A percentile compares a stretch with the other conserved stretches of the same genome.
Conservation (phyloP, 2,888 invertebrate genomes). For the Malachius bipustulatus region DNA sequence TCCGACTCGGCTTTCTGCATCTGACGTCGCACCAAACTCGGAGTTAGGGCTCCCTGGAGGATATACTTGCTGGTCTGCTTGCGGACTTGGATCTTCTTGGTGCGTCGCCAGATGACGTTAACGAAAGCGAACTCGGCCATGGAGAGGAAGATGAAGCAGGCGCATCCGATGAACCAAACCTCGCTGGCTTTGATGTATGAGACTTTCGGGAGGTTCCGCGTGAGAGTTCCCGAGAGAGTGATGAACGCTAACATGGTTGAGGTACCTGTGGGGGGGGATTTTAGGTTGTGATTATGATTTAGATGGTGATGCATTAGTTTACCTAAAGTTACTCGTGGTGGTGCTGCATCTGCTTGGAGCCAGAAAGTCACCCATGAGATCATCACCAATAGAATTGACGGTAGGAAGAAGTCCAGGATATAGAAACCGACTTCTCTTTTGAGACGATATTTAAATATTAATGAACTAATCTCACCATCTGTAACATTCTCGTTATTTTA, state of each 20-base stretch:
- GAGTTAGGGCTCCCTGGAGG: constrained; percentile 70
- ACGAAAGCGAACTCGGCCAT: constrained; percentile 82
- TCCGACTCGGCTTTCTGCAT: constrained; percentile 50
- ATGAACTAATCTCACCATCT: constrained; percentile 74
- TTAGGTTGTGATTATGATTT: neutral
- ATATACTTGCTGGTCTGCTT: constrained; percentile 58
- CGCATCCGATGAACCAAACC: constrained; percentile 80
- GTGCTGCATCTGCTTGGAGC: constrained; percentile 76
- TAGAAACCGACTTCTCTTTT: constrained; percentile 77
- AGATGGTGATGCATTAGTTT: constrained; percentile 15
- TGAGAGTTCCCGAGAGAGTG: constrained; percentile 73
- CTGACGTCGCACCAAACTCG: constrained; percentile 60
- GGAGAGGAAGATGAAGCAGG: constrained; percentile 73
- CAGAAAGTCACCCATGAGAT: constrained; percentile 86
- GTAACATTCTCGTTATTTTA: no score
- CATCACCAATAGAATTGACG: constrained; percentile 74
- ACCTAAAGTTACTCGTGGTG: constrained; percentile 73
- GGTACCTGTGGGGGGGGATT: constrained; percentile 45
- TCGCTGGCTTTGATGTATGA: constrained; percentile 85
- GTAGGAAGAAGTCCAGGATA: constrained; percentile 78
- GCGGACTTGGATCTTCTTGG: constrained; percentile 29
- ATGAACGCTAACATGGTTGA: constrained; percentile 82
- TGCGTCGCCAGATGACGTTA: constrained; percentile 74
- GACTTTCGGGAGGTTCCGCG: constrained; percentile 75
- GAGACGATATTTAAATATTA: constrained; percentile 66